These are phyloP conservation scores for Ochotona princeps DNA, from an alignment of 2,113 vertebrate genomes.

Conservation along the genomic window DNA sequence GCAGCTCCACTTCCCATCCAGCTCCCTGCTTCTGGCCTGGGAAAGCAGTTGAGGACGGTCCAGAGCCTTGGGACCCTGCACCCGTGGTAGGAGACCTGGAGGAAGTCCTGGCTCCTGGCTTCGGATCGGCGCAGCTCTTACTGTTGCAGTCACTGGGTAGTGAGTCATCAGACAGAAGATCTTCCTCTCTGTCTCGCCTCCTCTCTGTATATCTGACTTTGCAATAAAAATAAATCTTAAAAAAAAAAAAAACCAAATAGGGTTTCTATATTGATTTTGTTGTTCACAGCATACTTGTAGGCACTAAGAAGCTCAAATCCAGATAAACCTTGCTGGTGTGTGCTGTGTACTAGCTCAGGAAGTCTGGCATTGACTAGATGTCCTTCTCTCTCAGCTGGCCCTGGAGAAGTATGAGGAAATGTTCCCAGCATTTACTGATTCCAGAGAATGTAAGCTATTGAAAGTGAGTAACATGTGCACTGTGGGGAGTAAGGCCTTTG, in stretches of 20 bases:
- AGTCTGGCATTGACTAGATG: background rate
- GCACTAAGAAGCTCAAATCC: background rate
- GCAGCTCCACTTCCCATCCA: too few relatives aligned
- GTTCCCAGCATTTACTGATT: constrained; percentile 99
- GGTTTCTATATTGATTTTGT: background rate
- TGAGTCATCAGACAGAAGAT: too few relatives aligned
- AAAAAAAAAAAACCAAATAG: background rate
- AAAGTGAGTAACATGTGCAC: constrained; percentile 88
- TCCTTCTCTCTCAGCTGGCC: constrained; percentile 90
- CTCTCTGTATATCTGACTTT: too few relatives aligned
- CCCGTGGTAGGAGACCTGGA: too few relatives aligned
- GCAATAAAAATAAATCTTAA: too few relatives aligned
- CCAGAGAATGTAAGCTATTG: constrained; percentile 97
- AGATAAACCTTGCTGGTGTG: background rate
- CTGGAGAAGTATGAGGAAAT: constrained; percentile 99
- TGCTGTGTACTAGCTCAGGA: background rate
- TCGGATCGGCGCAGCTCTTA: too few relatives aligned
- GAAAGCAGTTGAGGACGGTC: too few relatives aligned
- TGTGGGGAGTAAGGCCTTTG: background rate
- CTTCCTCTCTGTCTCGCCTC: too few relatives aligned
- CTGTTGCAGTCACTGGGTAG: too few relatives aligned
- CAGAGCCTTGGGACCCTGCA: too few relatives aligned
- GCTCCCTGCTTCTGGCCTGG: too few relatives aligned
- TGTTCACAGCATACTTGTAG: background rate
- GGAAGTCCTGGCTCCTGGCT: too few relatives aligned